Base-by-base conservation (phyloP, 1,140 invertebrate species). In the Stratiolaelaps scimitus region DNA sequence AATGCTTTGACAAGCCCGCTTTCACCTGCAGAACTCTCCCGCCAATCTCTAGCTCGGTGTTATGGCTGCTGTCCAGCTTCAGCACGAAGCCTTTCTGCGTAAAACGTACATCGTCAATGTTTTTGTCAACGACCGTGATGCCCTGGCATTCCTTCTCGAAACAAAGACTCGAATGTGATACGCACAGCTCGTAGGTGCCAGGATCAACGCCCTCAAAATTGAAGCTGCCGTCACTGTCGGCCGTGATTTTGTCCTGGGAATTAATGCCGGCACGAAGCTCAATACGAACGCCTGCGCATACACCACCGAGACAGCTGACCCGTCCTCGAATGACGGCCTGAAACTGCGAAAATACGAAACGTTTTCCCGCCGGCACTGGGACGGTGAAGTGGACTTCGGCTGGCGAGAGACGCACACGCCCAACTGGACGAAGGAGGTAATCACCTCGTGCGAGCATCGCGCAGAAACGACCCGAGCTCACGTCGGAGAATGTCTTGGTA, bases 151-250 rank as follows among this genome's bases (percentile, higher is more conserved):
- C 74, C 65, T 78, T 80, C 53, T 82, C 78, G 85, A 88, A 93
- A 66, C 74, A 75, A 26, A 26, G 15, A 26, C 34, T 26, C 26
- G 26, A 17, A 34, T 60, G 53, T 23, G 53, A 60, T 15, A 60
- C 53, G 73, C 88, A 91, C 20, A 90, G 67, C 65, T 80, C 80
- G 73, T 93, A 96, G 65, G 83, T 79, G 17, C 89, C 92, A 60
- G 84, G 81, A 1, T 85, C 82, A 0, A 96, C 78, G 44, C 83
- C 78, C 29, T 83, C 82, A 73, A 95, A 94, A 2, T 73, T 74
- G 75, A 93, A 96, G 70, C 80, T 79, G 10, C 92, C 92, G 64
- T 79, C 80, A 64, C 79, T 76, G 68, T 85, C 81, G 0, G 90
- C 87, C 2, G 77, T 77, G 13, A 86, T 81, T 72, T 86, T 81